Evolutionary conservation across 1,140 invertebrate genomes (phyloP), one percentile per base, ranked within the genome.

Genomic region (Caenorhabditis latens): DNA sequence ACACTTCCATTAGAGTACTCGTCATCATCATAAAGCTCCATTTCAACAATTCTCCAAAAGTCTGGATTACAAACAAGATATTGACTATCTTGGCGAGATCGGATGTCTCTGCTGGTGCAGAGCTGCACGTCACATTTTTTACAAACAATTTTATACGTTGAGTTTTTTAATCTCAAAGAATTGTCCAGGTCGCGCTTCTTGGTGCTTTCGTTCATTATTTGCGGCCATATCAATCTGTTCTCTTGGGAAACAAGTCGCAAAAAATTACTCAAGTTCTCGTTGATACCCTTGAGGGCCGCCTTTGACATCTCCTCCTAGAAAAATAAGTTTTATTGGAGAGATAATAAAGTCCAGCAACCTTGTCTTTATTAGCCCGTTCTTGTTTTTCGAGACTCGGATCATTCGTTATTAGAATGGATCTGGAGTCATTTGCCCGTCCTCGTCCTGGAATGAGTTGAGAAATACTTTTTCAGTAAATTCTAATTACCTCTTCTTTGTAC

Each of bases 401-500:
- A 63, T 86, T 55, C 13, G 86, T 87, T 61, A 87, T 63, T 14
- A 87, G 55, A 8, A 86, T 53, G 50, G 32, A 86, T n/a, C 43
- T 43, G 4, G 83, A 85, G 19, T 53, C 84, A 13, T 48, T 42
- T 7, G 84, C 83, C 16, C 86, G 42, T 14, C 83, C 86, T 21
- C 86, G 84, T 8, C 86, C 86, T 87, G 46, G 6, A 87, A 86
- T 21, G 16, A 7, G 19, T 14, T 14, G 6, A 46, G 2, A 21
- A 42, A 14, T n/a, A 0, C 58, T 82, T 53, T 21, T 84, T 7
- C 57, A 11, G 71, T 87, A 63, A 63, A 63, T 1, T 7, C 61
- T 8, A 14, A 13, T 63, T 32, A 92, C 93, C 93, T 91, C 92
- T 91, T 42, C 91, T 84, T 84, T 93, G 93, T 4, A 93, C 92